Base-by-base conservation (phyloP, 2,113 vertebrate genomes). In the Percina caprodes region DNA sequence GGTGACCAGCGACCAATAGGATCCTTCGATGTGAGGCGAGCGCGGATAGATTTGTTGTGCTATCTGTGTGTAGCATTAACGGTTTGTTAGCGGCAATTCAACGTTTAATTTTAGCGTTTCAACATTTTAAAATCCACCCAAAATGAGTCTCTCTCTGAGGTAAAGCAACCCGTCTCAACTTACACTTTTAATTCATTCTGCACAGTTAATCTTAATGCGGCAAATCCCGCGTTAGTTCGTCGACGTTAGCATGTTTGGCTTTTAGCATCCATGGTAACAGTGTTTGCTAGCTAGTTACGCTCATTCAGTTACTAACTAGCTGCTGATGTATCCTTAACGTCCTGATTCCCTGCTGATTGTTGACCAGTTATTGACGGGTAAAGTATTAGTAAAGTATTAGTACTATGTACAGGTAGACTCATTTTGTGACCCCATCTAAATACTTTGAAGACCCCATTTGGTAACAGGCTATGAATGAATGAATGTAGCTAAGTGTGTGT, bases 101-200 rank as follows among this genome's bases (percentile, higher is more conserved):
- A 9, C 23, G 6, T 24, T 13, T 13, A 0, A 13, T 54, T 54
- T 69, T 11, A 39, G 1, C 30, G 18, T 15, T 21, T 61, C 1
- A 33, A 18, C 8, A 0, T 1, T 2, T 3, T 1, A 35, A 49
- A 19, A 18, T 15, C 26, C 11, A 1, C 24, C 10, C 39, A 58
- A 7, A 24, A 95, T 95, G 94, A 94, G 94, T 54, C 33, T 94
- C 33, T 83, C 92, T 59, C 24, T 94, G 6, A 87, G 94, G 94
- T 95, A 92, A 88, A 45, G 0, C 15, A 1, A 16, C 3, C 6
- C 16, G 5, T 6, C 4, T 42, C 45, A 1, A 1, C 2, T 0
- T 6, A 2, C 14, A 3, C 1, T 5, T 1, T 12, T 6, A 0
- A 6, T 33, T 10, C n/a, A 8, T 3, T n/a, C 48, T 9, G 3